Base-by-base conservation (phyloP, 2,113 vertebrate species). In the Alces alces region DNA sequence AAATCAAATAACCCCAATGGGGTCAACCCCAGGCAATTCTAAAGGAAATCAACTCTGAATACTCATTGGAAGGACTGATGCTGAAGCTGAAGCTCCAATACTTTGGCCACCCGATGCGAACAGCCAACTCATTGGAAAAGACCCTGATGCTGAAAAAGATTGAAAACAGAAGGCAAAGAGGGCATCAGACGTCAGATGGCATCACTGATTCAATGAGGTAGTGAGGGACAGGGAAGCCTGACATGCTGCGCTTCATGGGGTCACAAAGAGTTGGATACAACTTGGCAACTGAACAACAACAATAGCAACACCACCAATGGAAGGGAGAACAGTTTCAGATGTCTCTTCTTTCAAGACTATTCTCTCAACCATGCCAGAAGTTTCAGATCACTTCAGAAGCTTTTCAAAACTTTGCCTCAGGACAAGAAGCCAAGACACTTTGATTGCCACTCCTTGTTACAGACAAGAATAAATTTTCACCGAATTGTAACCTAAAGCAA, bases 381-480 rank as follows among this genome's bases (percentile, higher is more conserved):
- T 19, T 17, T 61, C 58, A 43, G 27, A 4, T 79, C 50, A 91
- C 13, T 92, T 43, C 55, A 94, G 7, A 78, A 66, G 7, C 17
- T 86, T 95, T 83, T 66, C 21, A 82, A 82, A 89, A 43, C 15
- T 36, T 36, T 86, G 10, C 6, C 33, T 91, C 28, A 23, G 10
- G 85, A 27, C 54, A 58, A 16, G 6, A 92, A 93, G 5, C 45
- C 91, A 93, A 84, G 27, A 21, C 73, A 90, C n/a, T 91, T 86
- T 64, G 12, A 43, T 86, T 60, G 52, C 13, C 87, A 8, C 21
- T 92, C 19, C 14, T 86, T 61, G 11, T 89, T 79, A 94, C 13
- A 80, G 10, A 54, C 66, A 86, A 25, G 33, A 94, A 93, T 64
- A 80, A 23, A 66, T 96, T 95, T 88, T 94, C 61, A 86, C 11